Evolutionary conservation across 1,140 invertebrate genomes (phyloP).

Genomic region (Lepidurus arcticus): DNA sequence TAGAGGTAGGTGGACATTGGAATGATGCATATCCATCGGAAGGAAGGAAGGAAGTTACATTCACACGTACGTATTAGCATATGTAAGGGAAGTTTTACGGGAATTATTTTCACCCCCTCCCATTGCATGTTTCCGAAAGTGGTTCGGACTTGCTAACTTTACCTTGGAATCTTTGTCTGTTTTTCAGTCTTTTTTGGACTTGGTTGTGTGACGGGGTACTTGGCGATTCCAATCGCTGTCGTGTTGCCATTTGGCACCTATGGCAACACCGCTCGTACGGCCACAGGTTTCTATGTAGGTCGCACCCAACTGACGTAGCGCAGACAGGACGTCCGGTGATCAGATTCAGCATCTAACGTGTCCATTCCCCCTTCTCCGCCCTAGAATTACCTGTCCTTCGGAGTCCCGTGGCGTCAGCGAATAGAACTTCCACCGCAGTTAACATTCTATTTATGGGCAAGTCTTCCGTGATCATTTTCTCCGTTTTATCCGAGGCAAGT

Average conservation of each 20-base stretch:
- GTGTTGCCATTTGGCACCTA: slow-evolving; percentile 2
- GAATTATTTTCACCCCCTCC: neutral
- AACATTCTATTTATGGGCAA: neutral
- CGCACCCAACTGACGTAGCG: neutral
- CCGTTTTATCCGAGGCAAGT: neutral
- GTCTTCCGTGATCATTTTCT: neutral
- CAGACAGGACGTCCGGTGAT: slow-evolving; percentile 20
- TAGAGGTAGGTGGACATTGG: neutral
- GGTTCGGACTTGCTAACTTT: neutral
- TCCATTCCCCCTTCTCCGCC: neutral
- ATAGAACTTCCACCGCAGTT: neutral
- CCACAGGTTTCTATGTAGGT: slow-evolving; percentile 14
- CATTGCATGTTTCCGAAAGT: neutral
- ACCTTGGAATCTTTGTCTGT: neutral
- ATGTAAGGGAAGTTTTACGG: neutral
- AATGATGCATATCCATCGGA: neutral
- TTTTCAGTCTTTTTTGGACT: neutral
- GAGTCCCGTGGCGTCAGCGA: neutral
- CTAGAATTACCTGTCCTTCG: slow-evolving; percentile 9
- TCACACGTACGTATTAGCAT: neutral
- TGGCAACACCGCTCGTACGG: neutral
- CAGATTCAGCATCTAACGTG: slow-evolving; percentile 14
- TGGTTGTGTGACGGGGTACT: neutral
- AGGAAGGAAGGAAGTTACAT: slow-evolving; percentile 8
- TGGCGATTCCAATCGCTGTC: neutral